These are phyloP conservation scores for Brachionus paranguensis DNA, from an alignment of 1,140 invertebrate genomes.

Conservation along the genomic window DNA sequence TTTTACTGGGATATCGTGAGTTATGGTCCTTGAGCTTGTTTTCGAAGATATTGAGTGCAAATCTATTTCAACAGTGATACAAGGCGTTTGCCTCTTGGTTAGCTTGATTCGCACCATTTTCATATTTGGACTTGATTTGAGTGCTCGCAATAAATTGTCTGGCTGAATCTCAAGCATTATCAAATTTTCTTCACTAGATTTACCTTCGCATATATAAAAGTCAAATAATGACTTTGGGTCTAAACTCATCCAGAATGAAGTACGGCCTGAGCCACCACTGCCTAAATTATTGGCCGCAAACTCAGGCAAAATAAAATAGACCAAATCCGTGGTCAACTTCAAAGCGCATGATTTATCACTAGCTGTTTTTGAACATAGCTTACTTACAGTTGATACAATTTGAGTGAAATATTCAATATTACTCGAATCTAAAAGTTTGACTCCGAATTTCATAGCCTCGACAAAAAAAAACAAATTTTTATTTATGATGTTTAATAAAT, in stretches of 20 bases:
- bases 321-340: background rate
- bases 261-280: constrained; percentile 13
- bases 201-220: constrained; percentile 34
- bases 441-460: constrained; percentile 27
- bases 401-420: constrained; percentile 37
- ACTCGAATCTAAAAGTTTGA: constrained; percentile 7
- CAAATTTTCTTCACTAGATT: background rate
- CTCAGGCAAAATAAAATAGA: constrained; percentile 36
- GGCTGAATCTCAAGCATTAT: constrained; percentile 28
- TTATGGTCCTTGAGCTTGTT: constrained; percentile 22
- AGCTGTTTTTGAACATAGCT: constrained; percentile 35
- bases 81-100: constrained; percentile 13
- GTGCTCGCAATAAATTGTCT: constrained; percentile 12
- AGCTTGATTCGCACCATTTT: constrained; percentile 37
- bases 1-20: constrained; percentile 26
- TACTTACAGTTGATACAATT: constrained; percentile 34
- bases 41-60: constrained; percentile 35
- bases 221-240: constrained; percentile 35
- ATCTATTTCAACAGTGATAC: constrained; percentile 37
- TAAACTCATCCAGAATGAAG: constrained; percentile 29
- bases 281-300: constrained; percentile 33
- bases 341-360: constrained; percentile 32
- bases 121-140: constrained; percentile 37
- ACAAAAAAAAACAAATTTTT: background rate
- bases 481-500: too few species aligned